Evolutionary conservation across 1,140 invertebrate species (phyloP).

Genomic region (Apis florea): DNA sequence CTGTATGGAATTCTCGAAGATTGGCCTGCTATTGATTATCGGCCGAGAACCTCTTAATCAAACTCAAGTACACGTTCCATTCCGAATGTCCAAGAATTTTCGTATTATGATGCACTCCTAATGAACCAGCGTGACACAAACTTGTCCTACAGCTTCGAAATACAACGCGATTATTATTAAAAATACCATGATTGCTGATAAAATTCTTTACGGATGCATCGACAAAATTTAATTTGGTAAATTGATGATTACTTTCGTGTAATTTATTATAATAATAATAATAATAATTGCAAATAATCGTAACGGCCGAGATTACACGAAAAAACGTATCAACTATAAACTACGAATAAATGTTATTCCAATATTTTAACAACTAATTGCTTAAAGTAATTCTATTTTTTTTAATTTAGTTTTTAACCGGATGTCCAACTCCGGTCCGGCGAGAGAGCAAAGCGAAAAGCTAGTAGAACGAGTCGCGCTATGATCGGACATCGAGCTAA

Average conservation of each 20-base stretch:
- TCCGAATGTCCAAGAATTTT: conserved; percentile 13
- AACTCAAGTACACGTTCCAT: conserved; percentile 10
- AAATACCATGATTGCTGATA: no score
- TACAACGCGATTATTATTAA: background rate
- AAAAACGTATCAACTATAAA: no score
- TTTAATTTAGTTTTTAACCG: no score
- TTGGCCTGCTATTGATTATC: conserved; percentile 8
- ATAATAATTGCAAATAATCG: no score
- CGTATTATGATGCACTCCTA: background rate
- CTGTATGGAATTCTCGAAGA: conserved; percentile 10
- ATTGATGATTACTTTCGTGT: no score
- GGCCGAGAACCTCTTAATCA: conserved; percentile 10
- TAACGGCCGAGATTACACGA: no score
- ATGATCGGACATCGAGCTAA: background rate
- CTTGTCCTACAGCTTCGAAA: background rate
- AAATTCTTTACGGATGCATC: background rate
- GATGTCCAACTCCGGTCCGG: no score
- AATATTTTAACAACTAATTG: no score
- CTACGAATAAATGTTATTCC: no score
- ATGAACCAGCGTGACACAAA: background rate
- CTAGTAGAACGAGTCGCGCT: background rate
- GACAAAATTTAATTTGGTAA: no score
- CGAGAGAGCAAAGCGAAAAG: background rate
- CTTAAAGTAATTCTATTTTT: no score
- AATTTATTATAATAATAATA: no score